Evolutionary conservation across 2,888 invertebrate genomes (phyloP), one percentile per base, ranked within the genome.

Genomic region (Meganola albula): DNA sequence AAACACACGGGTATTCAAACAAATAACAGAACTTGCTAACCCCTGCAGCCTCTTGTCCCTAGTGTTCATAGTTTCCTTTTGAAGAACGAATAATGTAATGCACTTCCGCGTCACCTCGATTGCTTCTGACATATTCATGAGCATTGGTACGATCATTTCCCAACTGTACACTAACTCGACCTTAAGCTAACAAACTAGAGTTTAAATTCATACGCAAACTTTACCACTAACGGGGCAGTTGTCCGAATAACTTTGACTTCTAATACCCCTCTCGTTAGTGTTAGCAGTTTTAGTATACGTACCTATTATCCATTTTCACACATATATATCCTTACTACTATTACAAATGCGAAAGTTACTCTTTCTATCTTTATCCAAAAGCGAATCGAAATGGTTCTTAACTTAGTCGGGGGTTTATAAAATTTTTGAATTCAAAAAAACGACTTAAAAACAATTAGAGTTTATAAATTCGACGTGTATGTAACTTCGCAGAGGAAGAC

Each of bases 51-150:
- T n/a, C n/a, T n/a, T n/a, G n/a, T n/a, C n/a, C n/a, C n/a, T n/a
- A n/a, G n/a, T n/a, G n/a, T n/a, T n/a, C 31, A 32, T 48, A 48
- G 47, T 51, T 46, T 44, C 50, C 38, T 45, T 45, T 41, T 44
- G 37, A 53, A 45, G 46, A 49, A 54, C 48, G 53, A 51, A 28
- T 47, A 44, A 53, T 44, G 40, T 48, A 49, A 50, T 62, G 56
- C 55, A 60, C 58, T 64, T 54, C 46, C 51, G 51, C 53, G 50
- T 53, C 50, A 47, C 11, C 12, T 12, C 20, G 18, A 35, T 51
- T 48, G 50, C 48, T 33, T 34, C 48, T 57, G 52, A 53, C 56
- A 34, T 58, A 62, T 63, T 61, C 63, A 61, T 53, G 55, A 60
- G 38, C 44, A 48, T 39, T 44, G 46, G 34, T 30, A 23, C 34